Percentiles rank a stretch among this genome's conserved stretches.
These are phyloP conservation scores for Eupithecia dodoneata DNA, from an alignment of 2,888 invertebrate genomes.

Conservation along the genomic window DNA sequence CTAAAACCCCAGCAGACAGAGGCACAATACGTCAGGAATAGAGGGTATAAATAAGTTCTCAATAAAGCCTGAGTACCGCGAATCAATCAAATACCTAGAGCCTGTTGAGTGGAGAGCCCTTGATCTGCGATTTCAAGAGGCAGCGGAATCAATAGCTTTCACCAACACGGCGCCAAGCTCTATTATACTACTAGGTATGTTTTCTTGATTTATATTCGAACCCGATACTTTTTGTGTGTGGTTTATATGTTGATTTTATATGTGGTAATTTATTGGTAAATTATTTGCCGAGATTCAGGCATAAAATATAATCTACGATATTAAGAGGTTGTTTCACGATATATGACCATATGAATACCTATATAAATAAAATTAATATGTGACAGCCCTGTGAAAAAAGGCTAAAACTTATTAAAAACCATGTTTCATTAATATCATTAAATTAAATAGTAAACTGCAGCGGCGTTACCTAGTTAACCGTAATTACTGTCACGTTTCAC, in stretches of 20 bases:
- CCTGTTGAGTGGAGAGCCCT: conserved; percentile 13
- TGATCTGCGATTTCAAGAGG: conserved; percentile 13
- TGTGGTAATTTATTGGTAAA: neutral
- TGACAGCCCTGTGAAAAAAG: neutral
- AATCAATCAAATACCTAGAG: conserved; percentile 13
- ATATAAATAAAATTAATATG: too few relatives aligned
- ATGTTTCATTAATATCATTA: neutral
- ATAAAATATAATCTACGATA: neutral
- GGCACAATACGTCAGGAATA: neutral
- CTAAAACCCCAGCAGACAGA: neutral
- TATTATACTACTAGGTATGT: neutral
- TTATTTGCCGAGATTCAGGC: too few relatives aligned
- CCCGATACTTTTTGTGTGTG: neutral
- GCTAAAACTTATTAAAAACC: neutral
- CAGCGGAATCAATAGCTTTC: conserved; percentile 1
- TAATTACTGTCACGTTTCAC: conserved; percentile 1
- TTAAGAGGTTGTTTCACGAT: neutral
- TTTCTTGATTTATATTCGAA: neutral
- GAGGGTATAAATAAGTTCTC: neutral
- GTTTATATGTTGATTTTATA: neutral
- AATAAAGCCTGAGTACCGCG: conserved; percentile 6
- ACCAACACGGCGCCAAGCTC: conserved; percentile 10
- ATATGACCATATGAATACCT: neutral
- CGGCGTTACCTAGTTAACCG: neutral
- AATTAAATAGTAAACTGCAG: conserved; percentile 1